Conservation (phyloP, 2,888 invertebrate genomes). For the Actias luna region DNA sequence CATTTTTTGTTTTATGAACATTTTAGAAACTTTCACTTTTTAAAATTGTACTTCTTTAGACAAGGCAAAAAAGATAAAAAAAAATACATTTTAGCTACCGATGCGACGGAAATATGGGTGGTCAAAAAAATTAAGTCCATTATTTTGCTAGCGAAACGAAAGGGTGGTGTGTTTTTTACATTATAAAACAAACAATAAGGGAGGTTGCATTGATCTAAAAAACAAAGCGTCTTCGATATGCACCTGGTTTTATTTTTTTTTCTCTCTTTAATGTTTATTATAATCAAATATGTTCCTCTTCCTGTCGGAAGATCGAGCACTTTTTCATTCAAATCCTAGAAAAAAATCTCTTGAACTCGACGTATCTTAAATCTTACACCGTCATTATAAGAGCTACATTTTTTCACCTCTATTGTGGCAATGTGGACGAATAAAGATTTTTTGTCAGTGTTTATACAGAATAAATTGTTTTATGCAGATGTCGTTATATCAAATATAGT, state of each 20-base stretch:
- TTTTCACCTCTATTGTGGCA: constrained; percentile 55
- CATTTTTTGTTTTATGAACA: constrained; percentile 13
- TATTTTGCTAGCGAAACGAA: constrained; percentile 41
- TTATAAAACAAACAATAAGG: constrained; percentile 65
- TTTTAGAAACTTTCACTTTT: constrained; percentile 61
- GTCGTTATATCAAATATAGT: constrained; percentile 33
- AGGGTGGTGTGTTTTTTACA: constrained; percentile 47
- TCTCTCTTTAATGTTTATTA: constrained; percentile 69
- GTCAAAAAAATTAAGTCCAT: constrained; percentile 36
- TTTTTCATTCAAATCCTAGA: constrained; percentile 15
- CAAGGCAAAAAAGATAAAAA: constrained; percentile 37
- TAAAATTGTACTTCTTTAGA: constrained; percentile 44
- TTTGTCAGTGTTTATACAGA: constrained; percentile 53
- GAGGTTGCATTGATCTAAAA: constrained; percentile 49
- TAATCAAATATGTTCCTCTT: constrained; percentile 80
- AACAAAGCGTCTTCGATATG: constrained; percentile 51
- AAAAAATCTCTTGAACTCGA: constrained; percentile 3
- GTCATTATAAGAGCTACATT: constrained; percentile 30
- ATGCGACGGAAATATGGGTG: constrained; percentile 44
- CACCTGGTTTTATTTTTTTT: constrained; percentile 74
- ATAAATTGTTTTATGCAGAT: constrained; percentile 69
- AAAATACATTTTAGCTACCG: constrained; percentile 45
- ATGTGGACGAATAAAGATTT: constrained; percentile 60
- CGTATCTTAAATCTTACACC: constrained; percentile 29
- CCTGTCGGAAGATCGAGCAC: constrained; percentile 68